Evolutionary conservation across 2,797 vertebrate species (phyloP).

Genomic region (Sebastes cheni): DNA sequence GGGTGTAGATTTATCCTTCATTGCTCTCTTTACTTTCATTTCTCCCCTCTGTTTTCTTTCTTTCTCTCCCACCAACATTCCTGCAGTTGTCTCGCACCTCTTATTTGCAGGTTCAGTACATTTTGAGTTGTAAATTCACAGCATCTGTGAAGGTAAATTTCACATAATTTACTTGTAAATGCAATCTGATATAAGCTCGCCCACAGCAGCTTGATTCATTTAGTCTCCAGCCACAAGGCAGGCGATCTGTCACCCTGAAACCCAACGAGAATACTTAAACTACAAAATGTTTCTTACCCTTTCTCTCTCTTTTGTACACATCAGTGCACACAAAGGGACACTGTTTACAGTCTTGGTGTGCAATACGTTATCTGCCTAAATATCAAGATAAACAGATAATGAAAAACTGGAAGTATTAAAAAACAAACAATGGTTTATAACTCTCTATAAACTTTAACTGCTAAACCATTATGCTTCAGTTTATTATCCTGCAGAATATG

Average conservation of each 20-base stretch:
- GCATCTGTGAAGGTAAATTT: neutral
- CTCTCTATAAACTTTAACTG: neutral
- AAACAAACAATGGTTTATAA: neutral
- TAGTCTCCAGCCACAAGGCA: neutral
- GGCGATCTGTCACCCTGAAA: neutral
- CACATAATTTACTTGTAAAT: neutral
- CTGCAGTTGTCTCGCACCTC: neutral
- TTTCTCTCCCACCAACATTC: neutral
- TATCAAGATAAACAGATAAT: neutral
- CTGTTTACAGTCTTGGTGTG: neutral
- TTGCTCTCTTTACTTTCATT: neutral
- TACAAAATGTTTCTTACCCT: neutral
- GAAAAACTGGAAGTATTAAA: neutral
- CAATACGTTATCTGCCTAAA: neutral
- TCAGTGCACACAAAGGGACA: neutral
- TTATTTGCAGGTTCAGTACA: neutral
- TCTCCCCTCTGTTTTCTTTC: neutral
- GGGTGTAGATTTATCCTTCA: neutral
- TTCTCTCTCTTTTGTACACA: neutral
- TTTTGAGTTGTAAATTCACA: neutral
- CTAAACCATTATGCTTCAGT: neutral
- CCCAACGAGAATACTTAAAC: neutral
- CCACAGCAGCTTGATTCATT: neutral
- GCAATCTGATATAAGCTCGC: neutral
- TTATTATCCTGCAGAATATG: neutral